phyloP scores from a whole-genome alignment of 2,888 invertebrate species.

The Xanthorhoe designata region DNA sequence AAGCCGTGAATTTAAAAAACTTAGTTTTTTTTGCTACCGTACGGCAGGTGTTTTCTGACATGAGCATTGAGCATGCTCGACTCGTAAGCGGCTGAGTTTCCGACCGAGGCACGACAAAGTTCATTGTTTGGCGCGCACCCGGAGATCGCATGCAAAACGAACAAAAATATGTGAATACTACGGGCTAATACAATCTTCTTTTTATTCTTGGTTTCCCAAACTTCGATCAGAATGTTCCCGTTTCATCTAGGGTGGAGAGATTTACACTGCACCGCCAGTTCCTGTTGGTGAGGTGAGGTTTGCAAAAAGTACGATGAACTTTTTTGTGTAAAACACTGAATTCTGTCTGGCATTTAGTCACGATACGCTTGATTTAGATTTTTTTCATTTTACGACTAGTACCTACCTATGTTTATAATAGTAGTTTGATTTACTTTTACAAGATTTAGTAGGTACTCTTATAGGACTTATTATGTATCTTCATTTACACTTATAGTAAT shows the following conservation, averaged over 20 bases:
- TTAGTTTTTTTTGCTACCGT: slow-evolving; percentile 3
- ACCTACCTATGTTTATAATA: too few relatives aligned
- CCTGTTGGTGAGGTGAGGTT: slow-evolving; percentile 5
- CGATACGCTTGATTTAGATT: background rate
- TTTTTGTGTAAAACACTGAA: slow-evolving; percentile 4
- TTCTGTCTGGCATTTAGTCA: background rate
- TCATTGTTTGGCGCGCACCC: slow-evolving; percentile 21
- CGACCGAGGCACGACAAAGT: slow-evolving; percentile 20
- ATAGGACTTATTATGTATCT: too few relatives aligned
- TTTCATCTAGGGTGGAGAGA: slow-evolving; percentile 7
- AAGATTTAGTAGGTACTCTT: too few relatives aligned
- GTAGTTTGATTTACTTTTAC: too few relatives aligned
- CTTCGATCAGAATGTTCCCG: slow-evolving; percentile 40
- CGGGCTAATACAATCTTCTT: slow-evolving; percentile 21
- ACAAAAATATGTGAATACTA: slow-evolving; percentile 22
- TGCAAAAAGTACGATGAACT: slow-evolving; percentile 5
- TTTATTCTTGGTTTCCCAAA: slow-evolving; percentile 13
- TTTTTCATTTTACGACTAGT: background rate
- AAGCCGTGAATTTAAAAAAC: slow-evolving; percentile 5
- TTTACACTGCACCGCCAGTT: slow-evolving; percentile 6
- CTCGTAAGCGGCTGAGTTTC: slow-evolving; percentile 18
- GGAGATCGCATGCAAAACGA: slow-evolving; percentile 23
- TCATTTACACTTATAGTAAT: too few relatives aligned
- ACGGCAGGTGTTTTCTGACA: slow-evolving; percentile 19
- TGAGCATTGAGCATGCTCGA: slow-evolving; percentile 21